These are phyloP conservation scores for Scomber japonicus DNA, from an alignment of 2,113 vertebrate species.

Conservation along the genomic window DNA sequence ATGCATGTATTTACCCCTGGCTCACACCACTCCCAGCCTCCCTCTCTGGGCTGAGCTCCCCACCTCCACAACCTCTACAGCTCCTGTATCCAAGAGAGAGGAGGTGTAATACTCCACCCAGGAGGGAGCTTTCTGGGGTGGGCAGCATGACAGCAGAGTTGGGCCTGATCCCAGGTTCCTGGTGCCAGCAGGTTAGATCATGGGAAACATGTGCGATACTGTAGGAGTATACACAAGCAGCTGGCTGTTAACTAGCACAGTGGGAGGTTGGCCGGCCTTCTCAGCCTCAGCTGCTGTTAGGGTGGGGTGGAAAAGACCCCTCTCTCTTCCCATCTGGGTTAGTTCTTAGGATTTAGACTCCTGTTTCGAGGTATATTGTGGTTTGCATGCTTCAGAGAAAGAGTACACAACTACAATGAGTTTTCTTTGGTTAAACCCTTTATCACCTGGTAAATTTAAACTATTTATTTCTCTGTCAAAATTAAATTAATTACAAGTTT, in stretches of 20 bases:
- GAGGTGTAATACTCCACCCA: conserved; percentile 47
- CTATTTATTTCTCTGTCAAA: no score
- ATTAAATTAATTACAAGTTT: no score
- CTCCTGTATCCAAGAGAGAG: conserved; percentile 17
- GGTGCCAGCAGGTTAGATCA: conserved; percentile 83
- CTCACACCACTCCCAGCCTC: background rate
- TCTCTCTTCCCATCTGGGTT: conserved; percentile 35
- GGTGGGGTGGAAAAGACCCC: conserved; percentile 22
- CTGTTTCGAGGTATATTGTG: background rate
- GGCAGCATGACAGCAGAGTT: conserved; percentile 59
- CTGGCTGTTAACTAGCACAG: conserved; percentile 72
- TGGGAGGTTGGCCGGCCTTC: conserved; percentile 49
- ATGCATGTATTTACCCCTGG: background rate
- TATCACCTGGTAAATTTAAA: background rate
- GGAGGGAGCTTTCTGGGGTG: conserved; percentile 49
- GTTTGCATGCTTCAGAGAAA: background rate
- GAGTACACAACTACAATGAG: background rate
- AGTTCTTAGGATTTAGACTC: conserved; percentile 22
- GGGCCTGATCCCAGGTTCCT: conserved; percentile 41
- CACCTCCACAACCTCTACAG: conserved; percentile 8
- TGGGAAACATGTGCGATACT: conserved; percentile 70
- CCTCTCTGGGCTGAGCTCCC: background rate
- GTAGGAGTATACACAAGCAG: conserved; percentile 58
- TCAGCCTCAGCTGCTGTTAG: conserved; percentile 47
- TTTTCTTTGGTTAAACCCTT: background rate